Base-by-base conservation (phyloP, 1,140 invertebrate species). In the Drosophila teissieri region DNA sequence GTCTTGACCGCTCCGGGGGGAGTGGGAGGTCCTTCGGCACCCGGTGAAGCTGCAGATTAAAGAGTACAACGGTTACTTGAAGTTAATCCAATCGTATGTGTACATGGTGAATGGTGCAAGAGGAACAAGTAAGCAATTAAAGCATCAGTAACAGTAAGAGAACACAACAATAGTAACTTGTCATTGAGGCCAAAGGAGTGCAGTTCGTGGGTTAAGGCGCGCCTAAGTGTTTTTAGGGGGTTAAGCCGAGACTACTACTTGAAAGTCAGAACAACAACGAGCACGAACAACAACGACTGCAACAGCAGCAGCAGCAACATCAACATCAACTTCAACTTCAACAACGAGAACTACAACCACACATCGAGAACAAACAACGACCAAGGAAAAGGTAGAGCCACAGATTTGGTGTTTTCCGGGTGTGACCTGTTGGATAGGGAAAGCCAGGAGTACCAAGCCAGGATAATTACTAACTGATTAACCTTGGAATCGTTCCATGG, bases 1-100 rank as follows among this genome's bases (percentile, higher is more conserved):
- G 92, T 93, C 86, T 95, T 95, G 19, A 93, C 93, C 3, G 93
- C 93, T 45, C 93, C 81, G 85, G 68, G 56, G 5, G 65, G 46
- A 22, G 76, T 78, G 2, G 61, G 56, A 24, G 69, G 15, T 11
- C 42, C 69, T 39, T 91, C 89, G 24, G 46, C 64, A 10, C 89
- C 85, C 1, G 88, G 81, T n/a, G 88, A 91, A 60, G 84, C 91
- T 91, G 60, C 17, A 37, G 15, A 49, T 24, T 62, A 75, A 45
- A 72, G 19, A 42, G 5, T 10, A 34, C 11, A 22, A 10, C 22
- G 12, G 44, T 63, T 42, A 34, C 2, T 31, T 61, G 2, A 8
- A 56, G 24, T 31, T 60, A 12, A 34, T 44, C 12, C 17, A 5
- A 6, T 3, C 12, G 8, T 3, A 14, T 10, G 4, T 37, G n/a